Percentiles rank a stretch among this genome's conserved stretches.
Evolutionary conservation across 30 jellyfish, hydroid and myxozoan species (phyloP).

Genomic region (Hydractinia symbiolongicarpus): DNA sequence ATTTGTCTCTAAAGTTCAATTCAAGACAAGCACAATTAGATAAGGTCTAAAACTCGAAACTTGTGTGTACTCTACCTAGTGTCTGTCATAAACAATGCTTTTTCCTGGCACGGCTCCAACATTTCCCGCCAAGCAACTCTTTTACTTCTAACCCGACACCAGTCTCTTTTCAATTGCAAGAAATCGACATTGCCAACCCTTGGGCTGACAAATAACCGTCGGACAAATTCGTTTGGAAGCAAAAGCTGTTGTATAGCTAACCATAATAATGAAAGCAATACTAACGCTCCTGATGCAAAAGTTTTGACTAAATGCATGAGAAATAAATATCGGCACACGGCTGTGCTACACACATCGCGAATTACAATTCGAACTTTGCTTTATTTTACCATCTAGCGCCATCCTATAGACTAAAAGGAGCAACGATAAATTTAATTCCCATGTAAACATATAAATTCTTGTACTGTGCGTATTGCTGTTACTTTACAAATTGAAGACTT

Average conservation of each 20-base stretch:
- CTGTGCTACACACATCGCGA: no score
- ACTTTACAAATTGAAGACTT: no score
- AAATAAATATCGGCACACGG: no score
- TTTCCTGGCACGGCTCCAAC: conserved; percentile 67
- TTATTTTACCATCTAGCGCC: no score
- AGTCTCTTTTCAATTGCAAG: conserved; percentile 73
- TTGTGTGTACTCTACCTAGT: neutral
- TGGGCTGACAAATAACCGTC: conserved; percentile 25
- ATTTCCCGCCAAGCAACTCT: conserved; percentile 78
- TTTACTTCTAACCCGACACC: conserved; percentile 82
- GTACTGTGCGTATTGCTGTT: no score
- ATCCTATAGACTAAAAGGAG: no score
- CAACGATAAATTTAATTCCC: no score
- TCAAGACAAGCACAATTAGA: no score
- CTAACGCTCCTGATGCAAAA: conserved; percentile 45
- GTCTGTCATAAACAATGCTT: conserved; percentile 30
- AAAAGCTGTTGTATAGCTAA: conserved; percentile 59
- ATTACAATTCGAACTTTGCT: no score
- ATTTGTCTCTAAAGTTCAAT: no score
- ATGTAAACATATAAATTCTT: no score
- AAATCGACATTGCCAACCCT: conserved; percentile 45
- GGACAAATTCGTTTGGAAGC: conserved; percentile 31
- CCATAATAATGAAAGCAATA: conserved; percentile 73
- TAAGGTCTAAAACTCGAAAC: no score
- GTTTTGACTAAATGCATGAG: conserved; percentile 72